Base-by-base conservation (phyloP, 2,888 invertebrate species). In the Margaritifera margaritifera region DNA sequence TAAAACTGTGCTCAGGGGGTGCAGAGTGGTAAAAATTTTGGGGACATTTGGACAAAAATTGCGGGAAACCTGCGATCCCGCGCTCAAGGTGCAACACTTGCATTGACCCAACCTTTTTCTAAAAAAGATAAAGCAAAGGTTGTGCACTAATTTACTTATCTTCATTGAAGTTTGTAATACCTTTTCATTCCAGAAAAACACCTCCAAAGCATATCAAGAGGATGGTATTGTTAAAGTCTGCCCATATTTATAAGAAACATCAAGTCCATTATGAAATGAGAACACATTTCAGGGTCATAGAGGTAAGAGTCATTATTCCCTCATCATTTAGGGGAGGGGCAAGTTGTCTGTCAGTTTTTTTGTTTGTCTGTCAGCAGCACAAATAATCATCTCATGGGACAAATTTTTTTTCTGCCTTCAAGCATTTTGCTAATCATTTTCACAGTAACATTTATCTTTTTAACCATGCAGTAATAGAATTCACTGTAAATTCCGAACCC, bases 211-310 rank as follows among this genome's bases (percentile, higher is more conserved):
- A 93, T 69, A 94, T 95, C 83, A 93, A 95, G 78, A 92, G 96
- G 66, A 93, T 93, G 86, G 95, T 96, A 1, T 91, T 98, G 18
- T 91, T 98, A 6, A 95, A 95, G 88, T 95, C 96, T 59, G 95
- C 95, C 53, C 96, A 96, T 88, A 78, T 88, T 53, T 84, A 80
- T 76, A 87, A 86, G 89, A 98, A 98, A 85, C 97, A 98, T 90
- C 93, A 94, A 86, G 96, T 96, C 0, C 98, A 99, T 86, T 99
- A 99, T 90, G 99, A 99, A 91, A 93, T 94, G 24, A 92, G 99
- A 81, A 99, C 99, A 4, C 95, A 98, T 90, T 98, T 94, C 89
- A 93, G 94, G 73, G 94, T 94, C 84, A 92, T 98, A 85, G 93
- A 95, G 78, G 88, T 88, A 75, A 75, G 78, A 61, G 15, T 58